Percentiles rank a stretch among this genome's conserved stretches.
Evolutionary conservation across 2,888 invertebrate genomes (phyloP).

Genomic region (Drepanosiphum platanoidis): DNA sequence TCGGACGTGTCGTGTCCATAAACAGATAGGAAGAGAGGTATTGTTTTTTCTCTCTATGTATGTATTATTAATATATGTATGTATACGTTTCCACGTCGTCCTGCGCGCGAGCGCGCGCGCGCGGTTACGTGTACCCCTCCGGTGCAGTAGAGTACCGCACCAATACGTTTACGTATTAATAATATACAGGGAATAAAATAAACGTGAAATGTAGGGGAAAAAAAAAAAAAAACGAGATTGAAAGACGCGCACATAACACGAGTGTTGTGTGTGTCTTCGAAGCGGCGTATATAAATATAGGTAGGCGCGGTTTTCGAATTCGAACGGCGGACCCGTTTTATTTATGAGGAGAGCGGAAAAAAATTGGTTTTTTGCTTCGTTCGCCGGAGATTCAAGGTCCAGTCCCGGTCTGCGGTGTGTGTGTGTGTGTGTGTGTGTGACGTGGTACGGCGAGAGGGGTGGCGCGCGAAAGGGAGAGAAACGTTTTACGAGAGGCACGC

Average conservation of each 20-base stretch:
- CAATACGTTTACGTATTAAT: too few species aligned
- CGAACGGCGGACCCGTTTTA: not conserved
- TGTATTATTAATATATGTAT: not conserved
- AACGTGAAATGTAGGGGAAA: too few species aligned
- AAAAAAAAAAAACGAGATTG: not conserved
- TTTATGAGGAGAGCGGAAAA: not conserved
- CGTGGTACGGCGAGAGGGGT: not conserved
- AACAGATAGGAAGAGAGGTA: not conserved
- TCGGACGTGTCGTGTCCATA: slow-evolving; percentile 32
- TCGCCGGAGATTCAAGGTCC: slow-evolving; percentile 19
- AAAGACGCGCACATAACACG: not conserved
- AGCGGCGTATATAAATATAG: not conserved
- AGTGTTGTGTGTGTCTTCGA: too few species aligned
- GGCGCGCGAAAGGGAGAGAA: slow-evolving; percentile 4
- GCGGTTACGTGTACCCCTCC: not conserved
- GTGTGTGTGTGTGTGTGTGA: not conserved
- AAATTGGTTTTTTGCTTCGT: too few species aligned
- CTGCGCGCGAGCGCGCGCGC: not conserved
- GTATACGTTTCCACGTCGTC: too few species aligned
- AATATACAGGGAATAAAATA: too few species aligned
- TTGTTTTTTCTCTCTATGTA: slow-evolving; percentile 7
- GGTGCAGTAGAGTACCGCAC: too few species aligned
- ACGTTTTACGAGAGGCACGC: not conserved
- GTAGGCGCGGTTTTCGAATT: not conserved
- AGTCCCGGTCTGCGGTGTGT: not conserved